Percentiles rank a stretch among this genome's conserved stretches.
These are phyloP conservation scores for Valencia hispanica DNA, from an alignment of 2,797 vertebrate species.

Conservation along the genomic window DNA sequence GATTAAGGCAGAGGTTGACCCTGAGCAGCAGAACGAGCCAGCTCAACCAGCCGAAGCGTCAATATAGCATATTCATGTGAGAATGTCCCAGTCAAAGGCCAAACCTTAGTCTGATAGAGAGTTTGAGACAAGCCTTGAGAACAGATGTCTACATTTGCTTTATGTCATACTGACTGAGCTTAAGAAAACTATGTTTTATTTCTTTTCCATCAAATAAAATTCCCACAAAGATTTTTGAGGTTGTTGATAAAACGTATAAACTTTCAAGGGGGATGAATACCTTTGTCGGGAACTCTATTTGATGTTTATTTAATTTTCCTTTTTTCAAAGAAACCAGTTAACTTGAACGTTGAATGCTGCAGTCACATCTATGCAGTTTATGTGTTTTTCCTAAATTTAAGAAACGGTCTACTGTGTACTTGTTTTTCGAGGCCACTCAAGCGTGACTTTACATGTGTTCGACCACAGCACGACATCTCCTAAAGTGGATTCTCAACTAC, in stretches of 20 bases:
- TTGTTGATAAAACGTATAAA: neutral
- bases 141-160: neutral
- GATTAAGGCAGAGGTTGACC: neutral
- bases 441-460: constrained; percentile 16
- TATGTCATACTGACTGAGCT: neutral
- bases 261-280: neutral
- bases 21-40: neutral
- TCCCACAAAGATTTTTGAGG: neutral
- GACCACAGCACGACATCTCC: constrained; percentile 23
- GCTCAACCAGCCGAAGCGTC: neutral
- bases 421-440: constrained; percentile 25
- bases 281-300: neutral
- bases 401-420: constrained; percentile 6
- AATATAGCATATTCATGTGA: neutral
- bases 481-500: constrained; percentile 63
- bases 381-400: neutral
- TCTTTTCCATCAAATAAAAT: neutral
- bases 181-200: neutral
- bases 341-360: neutral
- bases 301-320: neutral
- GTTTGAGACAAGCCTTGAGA: neutral
- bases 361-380: neutral
- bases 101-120: neutral
- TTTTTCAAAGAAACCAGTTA: neutral
- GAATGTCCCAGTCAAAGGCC: neutral